Evolutionary conservation across 2,797 vertebrate genomes (phyloP), one percentile per base, ranked within the genome.

Genomic region (Anas flavirostris): DNA sequence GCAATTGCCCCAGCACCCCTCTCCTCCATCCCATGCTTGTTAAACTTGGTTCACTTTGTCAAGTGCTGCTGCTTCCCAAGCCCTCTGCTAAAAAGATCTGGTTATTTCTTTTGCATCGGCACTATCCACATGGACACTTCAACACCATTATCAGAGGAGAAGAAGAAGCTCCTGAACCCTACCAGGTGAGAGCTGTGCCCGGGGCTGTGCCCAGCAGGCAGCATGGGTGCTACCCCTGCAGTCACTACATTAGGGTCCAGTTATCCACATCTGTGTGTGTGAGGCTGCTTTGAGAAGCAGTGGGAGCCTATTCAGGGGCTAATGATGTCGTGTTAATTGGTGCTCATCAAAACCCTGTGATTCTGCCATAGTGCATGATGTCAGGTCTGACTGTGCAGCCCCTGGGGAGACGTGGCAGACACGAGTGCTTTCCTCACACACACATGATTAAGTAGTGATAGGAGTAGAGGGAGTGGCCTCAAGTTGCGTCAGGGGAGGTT

Each of bases 161-260:
- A 97, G 50, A 98, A 96, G 88, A 66, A 82, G 59, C 98, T 97
- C 59, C 84, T 98, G 94, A 97, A 21, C 28, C 93, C 96, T 66
- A 97, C 95, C 8, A 98, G 98, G 98, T 98, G 88, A 97, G 96
- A 76, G 6, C 16, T 0, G 0, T 29, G 67, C 16, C 28, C 29
- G 12, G 28, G 18, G 53, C 21, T 21, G 18, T 21, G 46, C 33
- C 28, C n/a, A 23, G 28, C 58, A 63, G 35, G 44, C 22, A 5
- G 15, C 14, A 35, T 16, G n/a, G 14, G 17, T 14, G 14, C 17
- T 44, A 29, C 15, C 29, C 17, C 55, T 2, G 22, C 3, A 0
- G 9, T 31, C 41, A n/a, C 25, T 6, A 33, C 4, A 0, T 15
- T 48, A 17, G 33, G 39, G 50, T 44, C 13, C 56, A 6, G 4